Base-by-base conservation (phyloP, 2,797 vertebrate genomes). In the Borostomias antarcticus region DNA sequence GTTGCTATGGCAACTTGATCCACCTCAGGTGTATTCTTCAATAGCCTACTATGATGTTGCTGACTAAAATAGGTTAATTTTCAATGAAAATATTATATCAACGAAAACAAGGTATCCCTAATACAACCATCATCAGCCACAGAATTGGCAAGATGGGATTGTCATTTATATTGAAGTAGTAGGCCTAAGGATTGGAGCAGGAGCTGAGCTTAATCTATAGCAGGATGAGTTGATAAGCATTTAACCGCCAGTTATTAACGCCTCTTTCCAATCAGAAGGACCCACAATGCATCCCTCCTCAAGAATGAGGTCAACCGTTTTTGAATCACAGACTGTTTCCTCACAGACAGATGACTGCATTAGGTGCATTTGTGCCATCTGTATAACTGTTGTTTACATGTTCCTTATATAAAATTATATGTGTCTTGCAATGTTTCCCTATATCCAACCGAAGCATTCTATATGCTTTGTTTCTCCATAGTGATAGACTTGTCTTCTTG, bases 91-190 rank as follows among this genome's bases (percentile, higher is more conserved):
- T 33, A 11, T 25, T 51, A 32, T 26, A n/a, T 23, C 32, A 26
- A 13, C 53, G n/a, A 43, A 17, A 43, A 43, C 13, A 3, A 43
- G 40, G 40, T 1, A 15, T 17, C 6, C 40, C 40, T 2, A 3
- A 43, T 43, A 43, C 13, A 43, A 17, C 40, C 11, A 43, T 10
- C 13, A 15, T 15, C 37, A 2, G 11, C 37, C 37, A 43, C 40
- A 43, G n/a, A 15, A 43, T 43, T 43, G 13, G 40, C 15, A 43
- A 43, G 40, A 43, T 1, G 40, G 40, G n/a, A n/a, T 43, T 43
- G 40, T n/a, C 1, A 88, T 89, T 82, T 84, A 88, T 92, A 93
- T 92, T 91, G 89, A 89, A 85, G 76, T 79, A 82, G 82, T 83
- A n/a, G n/a, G n/a, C n/a, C n/a, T n/a, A 65, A 17, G 79, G 86